These are phyloP conservation scores for Zaprionus kolodkinae DNA, from an alignment of 1,140 invertebrate genomes.

Conservation along the genomic window DNA sequence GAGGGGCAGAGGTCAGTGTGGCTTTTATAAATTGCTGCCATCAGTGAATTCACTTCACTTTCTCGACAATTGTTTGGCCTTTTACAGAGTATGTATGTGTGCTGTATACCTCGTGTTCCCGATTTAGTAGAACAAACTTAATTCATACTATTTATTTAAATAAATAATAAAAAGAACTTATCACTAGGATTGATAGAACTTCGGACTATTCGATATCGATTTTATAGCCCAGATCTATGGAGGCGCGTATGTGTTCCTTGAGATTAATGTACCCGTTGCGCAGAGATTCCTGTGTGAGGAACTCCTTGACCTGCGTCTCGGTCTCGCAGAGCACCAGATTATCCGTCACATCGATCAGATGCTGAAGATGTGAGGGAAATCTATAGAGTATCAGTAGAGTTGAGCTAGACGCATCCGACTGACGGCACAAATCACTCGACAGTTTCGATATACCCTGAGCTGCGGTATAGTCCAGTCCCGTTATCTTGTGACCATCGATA, in stretches of 20 bases:
- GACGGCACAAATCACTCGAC: slow-evolving; percentile 66
- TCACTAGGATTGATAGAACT: slow-evolving; percentile 4
- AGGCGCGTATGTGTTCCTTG: slow-evolving; percentile 80
- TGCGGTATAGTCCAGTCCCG: slow-evolving; percentile 88
- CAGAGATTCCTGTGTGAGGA: slow-evolving; percentile 76
- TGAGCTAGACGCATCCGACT: slow-evolving; percentile 58
- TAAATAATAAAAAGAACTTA: slow-evolving; percentile 64
- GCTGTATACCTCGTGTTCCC: not conserved
- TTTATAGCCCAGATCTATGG: slow-evolving; percentile 82
- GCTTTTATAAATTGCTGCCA: slow-evolving; percentile 80
- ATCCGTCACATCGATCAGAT: slow-evolving; percentile 70
- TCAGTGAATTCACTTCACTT: slow-evolving; percentile 74
- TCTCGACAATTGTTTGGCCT: slow-evolving; percentile 45
- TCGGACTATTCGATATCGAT: slow-evolving; percentile 66
- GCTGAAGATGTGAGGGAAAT: slow-evolving; percentile 62
- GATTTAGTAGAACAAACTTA: slow-evolving; percentile 1
- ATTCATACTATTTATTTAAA: slow-evolving; percentile 47
- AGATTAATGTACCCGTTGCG: slow-evolving; percentile 78
- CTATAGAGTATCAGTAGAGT: slow-evolving; percentile 67
- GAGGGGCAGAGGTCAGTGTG: slow-evolving; percentile 55
- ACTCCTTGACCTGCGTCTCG: slow-evolving; percentile 69
- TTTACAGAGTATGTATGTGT: no score
- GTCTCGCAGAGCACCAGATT: slow-evolving; percentile 77
- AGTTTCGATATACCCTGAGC: slow-evolving; percentile 82
- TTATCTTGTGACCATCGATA: slow-evolving; percentile 87